These are phyloP conservation scores for Patiria miniata DNA, from an alignment of 35 echinoderm and acorn worm genomes.

Conservation along the genomic window DNA sequence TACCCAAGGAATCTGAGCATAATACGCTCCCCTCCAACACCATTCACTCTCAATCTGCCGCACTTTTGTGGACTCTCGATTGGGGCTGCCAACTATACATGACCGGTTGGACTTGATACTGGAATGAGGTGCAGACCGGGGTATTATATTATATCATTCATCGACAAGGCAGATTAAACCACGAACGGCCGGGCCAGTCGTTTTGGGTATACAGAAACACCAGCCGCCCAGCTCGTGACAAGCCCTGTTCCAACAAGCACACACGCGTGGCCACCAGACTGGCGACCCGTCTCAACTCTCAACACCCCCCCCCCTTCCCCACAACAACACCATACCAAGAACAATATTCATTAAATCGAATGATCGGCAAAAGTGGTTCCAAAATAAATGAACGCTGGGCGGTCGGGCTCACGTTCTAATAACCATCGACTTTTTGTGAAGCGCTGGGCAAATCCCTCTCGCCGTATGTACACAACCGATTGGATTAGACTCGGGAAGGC, in stretches of 20 bases:
- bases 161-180: not conserved
- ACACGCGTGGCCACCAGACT: conserved; percentile 13
- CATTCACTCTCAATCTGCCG: conserved; percentile 55
- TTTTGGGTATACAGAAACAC: not conserved
- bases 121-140: not conserved
- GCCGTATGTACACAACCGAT: conserved; percentile 22
- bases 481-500: not conserved
- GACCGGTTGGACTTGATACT: not conserved
- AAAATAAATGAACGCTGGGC: conserved; percentile 28
- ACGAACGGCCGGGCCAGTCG: not conserved
- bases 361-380: conserved; percentile 22
- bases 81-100: not conserved
- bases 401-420: conserved; percentile 18
- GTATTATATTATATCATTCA: too few relatives aligned
- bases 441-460: not conserved
- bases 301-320: not conserved
- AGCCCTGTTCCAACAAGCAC: not conserved
- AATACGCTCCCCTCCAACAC: conserved; percentile 33
- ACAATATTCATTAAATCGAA: conserved; percentile 32
- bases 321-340: conserved; percentile 6
- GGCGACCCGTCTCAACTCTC: not conserved
- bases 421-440: conserved; percentile 20
- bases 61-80: conserved; percentile 22
- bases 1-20: conserved; percentile 60
- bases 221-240: not conserved